Evolutionary conservation across 2,888 invertebrate genomes (phyloP), one percentile per base, ranked within the genome.

Genomic region (Troides helena): DNA sequence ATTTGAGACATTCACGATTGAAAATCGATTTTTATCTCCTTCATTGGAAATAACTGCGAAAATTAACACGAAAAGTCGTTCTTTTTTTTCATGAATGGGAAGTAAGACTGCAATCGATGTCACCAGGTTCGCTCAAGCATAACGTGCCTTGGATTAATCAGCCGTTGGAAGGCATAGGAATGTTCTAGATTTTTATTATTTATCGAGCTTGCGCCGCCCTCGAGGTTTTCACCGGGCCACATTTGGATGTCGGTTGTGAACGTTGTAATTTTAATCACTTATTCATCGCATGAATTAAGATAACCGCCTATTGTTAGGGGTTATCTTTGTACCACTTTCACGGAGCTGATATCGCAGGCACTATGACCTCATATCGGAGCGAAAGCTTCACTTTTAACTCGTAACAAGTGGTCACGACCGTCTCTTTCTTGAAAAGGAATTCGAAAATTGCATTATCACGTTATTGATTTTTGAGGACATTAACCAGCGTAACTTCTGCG

Each of bases 91-190:
- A 76, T 80, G 75, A 74, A 78, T 77, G 75, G 77, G 81, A 82
- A 82, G 74, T 80, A 78, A 78, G 81, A 82, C 76, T 43, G 58
- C 86, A 87, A 89, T 91, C 90, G 90, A 91, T 92, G 87, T 88
- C 85, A 85, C 80, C 78, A 82, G 79, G 83, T 77, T 86, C 85
- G 83, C 82, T 90, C 88, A 86, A 86, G 90, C 90, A 89, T 89
- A 81, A 83, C 87, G 75, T 79, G 80, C 84, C 83, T 89, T 85
- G 78, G 79, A 75, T 76, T 68, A 69, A 72, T 71, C 69, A 69
- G 74, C 76, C 76, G 75, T 75, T 78, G 66, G 66, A 70, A 79
- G 73, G 74, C 77, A 76, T 76, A 73, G 71, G 84, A 88, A 86
- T 79, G 78, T 84, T 85, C 85, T 85, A 81, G 82, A 76, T 75